These are phyloP conservation scores for Venustaconcha ellipsiformis DNA, from an alignment of 1,140 invertebrate genomes.

Conservation along the genomic window DNA sequence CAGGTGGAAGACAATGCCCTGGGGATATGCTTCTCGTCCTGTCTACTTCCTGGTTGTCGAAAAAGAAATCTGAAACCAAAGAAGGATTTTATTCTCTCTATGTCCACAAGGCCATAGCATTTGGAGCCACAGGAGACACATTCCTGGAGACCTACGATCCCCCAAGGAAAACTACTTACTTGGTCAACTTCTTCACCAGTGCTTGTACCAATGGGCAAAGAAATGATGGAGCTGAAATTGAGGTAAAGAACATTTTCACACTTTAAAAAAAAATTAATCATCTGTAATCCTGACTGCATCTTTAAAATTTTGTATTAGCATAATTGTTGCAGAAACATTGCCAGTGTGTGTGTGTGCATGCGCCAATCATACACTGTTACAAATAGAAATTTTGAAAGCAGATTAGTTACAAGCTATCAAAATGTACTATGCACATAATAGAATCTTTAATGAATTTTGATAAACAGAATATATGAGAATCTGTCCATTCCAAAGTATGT, in stretches of 20 bases:
- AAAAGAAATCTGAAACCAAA: constrained; percentile 1
- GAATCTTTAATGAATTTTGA: too few species aligned
- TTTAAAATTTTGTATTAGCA: too few species aligned
- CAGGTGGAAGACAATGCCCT: constrained; percentile 22
- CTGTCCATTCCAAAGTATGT: too few species aligned
- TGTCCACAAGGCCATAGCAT: constrained; percentile 28
- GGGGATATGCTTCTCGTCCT: constrained; percentile 25
- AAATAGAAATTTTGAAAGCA: too few species aligned
- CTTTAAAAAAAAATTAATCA: too few species aligned
- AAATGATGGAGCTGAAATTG: constrained; percentile 4
- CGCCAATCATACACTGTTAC: too few species aligned
- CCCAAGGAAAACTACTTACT: constrained; percentile 30
- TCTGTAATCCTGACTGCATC: too few species aligned
- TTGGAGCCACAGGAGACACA: constrained; percentile 14
- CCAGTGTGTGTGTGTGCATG: too few species aligned
- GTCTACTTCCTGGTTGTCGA: constrained; percentile 23
- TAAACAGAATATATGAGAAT: too few species aligned
- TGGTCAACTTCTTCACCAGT: constrained; percentile 33
- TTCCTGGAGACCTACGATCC: constrained; percentile 31
- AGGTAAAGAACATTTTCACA: constrained; percentile 3
- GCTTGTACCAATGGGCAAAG: constrained; percentile 9
- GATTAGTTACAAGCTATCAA: too few species aligned
- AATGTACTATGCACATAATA: too few species aligned
- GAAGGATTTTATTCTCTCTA: constrained; percentile 1
- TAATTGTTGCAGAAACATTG: too few species aligned